Conservation (phyloP, 2,888 invertebrate genomes). For the Sarcophaga variegata region DNA sequence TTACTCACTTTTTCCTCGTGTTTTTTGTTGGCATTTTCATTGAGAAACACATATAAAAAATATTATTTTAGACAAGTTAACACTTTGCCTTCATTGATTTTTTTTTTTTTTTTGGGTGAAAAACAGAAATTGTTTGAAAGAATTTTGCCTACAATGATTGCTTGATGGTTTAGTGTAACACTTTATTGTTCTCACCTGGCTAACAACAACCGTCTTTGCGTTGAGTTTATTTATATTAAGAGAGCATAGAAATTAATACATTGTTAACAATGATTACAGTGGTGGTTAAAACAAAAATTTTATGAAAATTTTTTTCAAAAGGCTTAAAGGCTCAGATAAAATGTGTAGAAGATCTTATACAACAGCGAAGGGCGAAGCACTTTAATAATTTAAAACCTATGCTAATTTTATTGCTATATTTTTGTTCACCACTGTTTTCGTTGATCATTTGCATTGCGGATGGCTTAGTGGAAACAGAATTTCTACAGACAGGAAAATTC, state of each 20-base stretch:
- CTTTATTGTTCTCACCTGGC: conserved; percentile 56
- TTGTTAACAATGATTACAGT: too few species aligned
- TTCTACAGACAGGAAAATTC: conserved; percentile 49
- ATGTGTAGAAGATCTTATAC: too few species aligned
- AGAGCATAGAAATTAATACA: not conserved
- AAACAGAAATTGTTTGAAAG: not conserved
- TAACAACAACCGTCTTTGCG: conserved; percentile 4
- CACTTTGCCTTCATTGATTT: conserved; percentile 45
- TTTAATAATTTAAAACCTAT: not conserved
- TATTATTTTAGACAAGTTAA: conserved; percentile 62
- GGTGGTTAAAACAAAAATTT: not conserved
- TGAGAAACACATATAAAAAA: conserved; percentile 39
- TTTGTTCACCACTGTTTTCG: not conserved
- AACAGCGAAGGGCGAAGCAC: not conserved
- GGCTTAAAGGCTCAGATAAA: too few species aligned
- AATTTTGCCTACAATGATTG: conserved; percentile 57
- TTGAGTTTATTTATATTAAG: not conserved
- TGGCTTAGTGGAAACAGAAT: conserved; percentile 10
- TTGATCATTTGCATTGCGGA: conserved; percentile 9
- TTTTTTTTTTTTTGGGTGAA: not conserved
- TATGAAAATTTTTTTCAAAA: not conserved
- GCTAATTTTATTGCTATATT: not conserved
- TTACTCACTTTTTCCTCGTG: not conserved
- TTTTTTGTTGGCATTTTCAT: conserved; percentile 18
- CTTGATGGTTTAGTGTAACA: conserved; percentile 57